Evolutionary conservation across 2,797 vertebrate genomes (phyloP).

Genomic region (Loris lydekkerianus): DNA sequence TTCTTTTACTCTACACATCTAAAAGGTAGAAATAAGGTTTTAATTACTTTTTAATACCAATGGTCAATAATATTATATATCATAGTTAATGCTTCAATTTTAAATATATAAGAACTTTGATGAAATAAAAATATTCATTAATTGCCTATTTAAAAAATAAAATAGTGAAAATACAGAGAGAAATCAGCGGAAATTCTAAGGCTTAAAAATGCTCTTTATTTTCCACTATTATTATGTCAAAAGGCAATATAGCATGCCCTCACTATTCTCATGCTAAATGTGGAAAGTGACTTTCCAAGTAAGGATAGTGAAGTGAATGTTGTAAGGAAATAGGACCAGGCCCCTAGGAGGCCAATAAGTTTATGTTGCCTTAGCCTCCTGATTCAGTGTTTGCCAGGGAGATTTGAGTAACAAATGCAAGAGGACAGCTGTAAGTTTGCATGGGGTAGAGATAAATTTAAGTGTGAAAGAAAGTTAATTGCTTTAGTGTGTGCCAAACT

Average conservation of each 20-base stretch:
- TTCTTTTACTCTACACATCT: neutral
- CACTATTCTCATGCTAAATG: slow-evolving; percentile 6
- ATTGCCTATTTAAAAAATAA: neutral
- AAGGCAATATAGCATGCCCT: slow-evolving; percentile 1
- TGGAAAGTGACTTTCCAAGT: slow-evolving; percentile 51
- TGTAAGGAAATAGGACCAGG: slow-evolving; percentile 10
- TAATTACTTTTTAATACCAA: neutral
- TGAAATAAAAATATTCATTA: slow-evolving; percentile 57
- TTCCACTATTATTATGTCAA: neutral
- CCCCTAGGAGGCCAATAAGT: slow-evolving; percentile 48
- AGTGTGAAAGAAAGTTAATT: slow-evolving; percentile 76
- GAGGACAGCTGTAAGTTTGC: slow-evolving; percentile 74
- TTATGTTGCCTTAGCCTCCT: slow-evolving; percentile 25
- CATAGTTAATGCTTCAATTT: neutral
- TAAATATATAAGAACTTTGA: slow-evolving; percentile 18
- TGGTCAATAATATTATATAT: neutral
- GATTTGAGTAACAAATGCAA: slow-evolving; percentile 71
- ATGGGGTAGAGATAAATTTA: slow-evolving; percentile 75
- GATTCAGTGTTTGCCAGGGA: slow-evolving; percentile 66
- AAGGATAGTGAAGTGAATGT: neutral
- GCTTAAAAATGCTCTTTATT: neutral
- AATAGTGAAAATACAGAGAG: slow-evolving; percentile 3
- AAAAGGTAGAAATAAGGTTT: neutral
- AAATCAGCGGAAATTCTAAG: neutral
- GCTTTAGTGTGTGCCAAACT: slow-evolving; percentile 61